These are phyloP conservation scores for Empis livida DNA, from an alignment of 2,888 invertebrate species.

Conservation along the genomic window DNA sequence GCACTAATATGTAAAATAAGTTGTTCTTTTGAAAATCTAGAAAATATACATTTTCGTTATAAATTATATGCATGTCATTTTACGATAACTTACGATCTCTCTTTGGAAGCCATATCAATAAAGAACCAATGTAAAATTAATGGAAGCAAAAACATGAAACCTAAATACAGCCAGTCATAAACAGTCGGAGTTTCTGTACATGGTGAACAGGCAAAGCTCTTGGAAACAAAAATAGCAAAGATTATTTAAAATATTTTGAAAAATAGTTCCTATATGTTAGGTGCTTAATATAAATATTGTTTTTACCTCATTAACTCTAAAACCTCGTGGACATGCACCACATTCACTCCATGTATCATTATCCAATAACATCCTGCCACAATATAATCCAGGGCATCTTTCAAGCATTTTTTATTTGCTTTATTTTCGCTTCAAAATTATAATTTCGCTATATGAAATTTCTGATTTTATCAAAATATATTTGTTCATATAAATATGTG, in stretches of 20 bases:
- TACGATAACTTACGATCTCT: constrained; percentile 44
- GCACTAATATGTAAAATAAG: constrained; percentile 70
- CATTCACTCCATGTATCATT: constrained; percentile 68
- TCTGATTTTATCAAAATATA: too few species aligned
- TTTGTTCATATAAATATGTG: too few species aligned
- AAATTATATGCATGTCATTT: constrained; percentile 2
- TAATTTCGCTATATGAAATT: too few species aligned
- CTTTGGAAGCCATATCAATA: constrained; percentile 70
- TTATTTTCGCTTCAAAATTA: too few species aligned
- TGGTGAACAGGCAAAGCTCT: constrained; percentile 55
- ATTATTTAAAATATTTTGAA: too few species aligned
- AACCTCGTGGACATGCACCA: constrained; percentile 78
- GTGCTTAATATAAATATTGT: too few species aligned
- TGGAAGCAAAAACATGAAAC: constrained; percentile 84
- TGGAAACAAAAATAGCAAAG: too few species aligned
- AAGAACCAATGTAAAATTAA: constrained; percentile 85
- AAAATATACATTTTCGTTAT: constrained; percentile 12
- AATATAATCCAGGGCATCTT: constrained; percentile 33
- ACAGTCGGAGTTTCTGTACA: constrained; percentile 64
- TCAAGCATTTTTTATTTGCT: neutral
- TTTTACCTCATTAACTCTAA: constrained; percentile 45
- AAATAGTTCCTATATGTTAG: too few species aligned
- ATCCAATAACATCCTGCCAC: constrained; percentile 43
- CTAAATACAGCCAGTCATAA: constrained; percentile 79
- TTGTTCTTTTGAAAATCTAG: constrained; percentile 59